phyloP scores from a whole-genome alignment of 2,113 vertebrate species.

The Damaliscus lunatus region DNA sequence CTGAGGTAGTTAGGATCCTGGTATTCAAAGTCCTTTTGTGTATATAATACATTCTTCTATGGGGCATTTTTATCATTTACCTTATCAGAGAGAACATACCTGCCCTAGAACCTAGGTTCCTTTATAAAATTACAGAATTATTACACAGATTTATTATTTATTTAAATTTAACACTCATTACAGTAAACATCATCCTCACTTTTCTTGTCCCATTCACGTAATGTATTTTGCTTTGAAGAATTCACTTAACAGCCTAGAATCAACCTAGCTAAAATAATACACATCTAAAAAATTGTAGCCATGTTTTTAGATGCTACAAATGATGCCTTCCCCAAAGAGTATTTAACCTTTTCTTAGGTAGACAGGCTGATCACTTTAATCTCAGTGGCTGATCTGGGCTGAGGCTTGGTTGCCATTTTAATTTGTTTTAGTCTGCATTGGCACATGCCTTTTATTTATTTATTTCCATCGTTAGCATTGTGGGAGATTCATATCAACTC shows the following conservation, averaged over 20 bases:
- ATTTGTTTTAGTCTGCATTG: background rate
- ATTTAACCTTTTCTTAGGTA: background rate
- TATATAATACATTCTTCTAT: background rate
- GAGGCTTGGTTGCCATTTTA: background rate
- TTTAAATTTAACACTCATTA: background rate
- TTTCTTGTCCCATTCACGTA: background rate
- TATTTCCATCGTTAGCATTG: background rate
- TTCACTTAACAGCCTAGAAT: background rate
- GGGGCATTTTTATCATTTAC: background rate
- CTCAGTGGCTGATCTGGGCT: background rate
- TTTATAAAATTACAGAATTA: constrained; percentile 2
- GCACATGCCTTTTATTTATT: background rate
- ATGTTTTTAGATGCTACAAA: background rate
- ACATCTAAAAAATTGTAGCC: background rate
- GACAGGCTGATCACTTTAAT: background rate
- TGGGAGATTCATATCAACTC: background rate
- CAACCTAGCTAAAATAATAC: constrained; percentile 12
- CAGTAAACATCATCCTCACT: background rate
- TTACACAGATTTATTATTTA: background rate
- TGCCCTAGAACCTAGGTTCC: background rate
- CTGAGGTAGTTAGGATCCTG: background rate
- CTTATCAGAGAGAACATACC: background rate
- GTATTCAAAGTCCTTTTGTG: background rate
- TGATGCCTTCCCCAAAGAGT: background rate
- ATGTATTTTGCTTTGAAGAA: background rate